phyloP scores from a whole-genome alignment of 2,888 invertebrate genomes.

The Nymphalis c-album region DNA sequence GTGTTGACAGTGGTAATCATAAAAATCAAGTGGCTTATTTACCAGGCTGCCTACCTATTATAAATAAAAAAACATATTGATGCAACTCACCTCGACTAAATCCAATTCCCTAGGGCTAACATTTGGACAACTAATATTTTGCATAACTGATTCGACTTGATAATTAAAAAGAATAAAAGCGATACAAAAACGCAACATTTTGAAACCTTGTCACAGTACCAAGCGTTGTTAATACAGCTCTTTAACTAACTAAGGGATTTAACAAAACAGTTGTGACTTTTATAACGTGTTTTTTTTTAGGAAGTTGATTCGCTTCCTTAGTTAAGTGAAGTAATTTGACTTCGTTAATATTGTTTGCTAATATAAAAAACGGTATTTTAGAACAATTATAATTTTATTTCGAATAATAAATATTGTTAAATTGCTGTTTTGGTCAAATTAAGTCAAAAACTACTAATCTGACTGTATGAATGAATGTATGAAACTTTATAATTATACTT shows the following conservation, averaged over 20 bases:
- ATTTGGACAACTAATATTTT: conserved; percentile 62
- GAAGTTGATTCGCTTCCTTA: conserved; percentile 41
- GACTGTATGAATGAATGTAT: too few species aligned
- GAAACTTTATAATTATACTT: too few species aligned
- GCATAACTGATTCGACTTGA: conserved; percentile 53
- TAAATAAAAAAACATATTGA: too few species aligned
- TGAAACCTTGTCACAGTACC: conserved; percentile 46
- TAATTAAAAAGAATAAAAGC: conserved; percentile 50
- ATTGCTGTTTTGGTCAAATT: too few species aligned
- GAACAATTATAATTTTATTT: too few species aligned
- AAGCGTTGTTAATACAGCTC: conserved; percentile 41
- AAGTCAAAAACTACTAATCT: too few species aligned
- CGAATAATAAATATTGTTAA: too few species aligned
- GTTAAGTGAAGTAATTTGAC: conserved; percentile 28
- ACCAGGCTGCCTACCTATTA: too few species aligned
- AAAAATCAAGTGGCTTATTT: too few species aligned
- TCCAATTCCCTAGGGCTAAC: conserved; percentile 64
- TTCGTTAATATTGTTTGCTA: not conserved
- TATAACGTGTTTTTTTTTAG: conserved; percentile 55
- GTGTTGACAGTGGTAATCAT: too few species aligned
- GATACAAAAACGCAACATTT: conserved; percentile 55
- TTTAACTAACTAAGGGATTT: conserved; percentile 52
- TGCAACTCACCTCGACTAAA: conserved; percentile 66
- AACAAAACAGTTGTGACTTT: conserved; percentile 53
- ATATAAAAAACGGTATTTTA: conserved; percentile 15